Percentiles rank a stretch among this genome's conserved stretches.
Evolutionary conservation across 2,113 vertebrate genomes (phyloP).

Genomic region (Clarias magur): DNA sequence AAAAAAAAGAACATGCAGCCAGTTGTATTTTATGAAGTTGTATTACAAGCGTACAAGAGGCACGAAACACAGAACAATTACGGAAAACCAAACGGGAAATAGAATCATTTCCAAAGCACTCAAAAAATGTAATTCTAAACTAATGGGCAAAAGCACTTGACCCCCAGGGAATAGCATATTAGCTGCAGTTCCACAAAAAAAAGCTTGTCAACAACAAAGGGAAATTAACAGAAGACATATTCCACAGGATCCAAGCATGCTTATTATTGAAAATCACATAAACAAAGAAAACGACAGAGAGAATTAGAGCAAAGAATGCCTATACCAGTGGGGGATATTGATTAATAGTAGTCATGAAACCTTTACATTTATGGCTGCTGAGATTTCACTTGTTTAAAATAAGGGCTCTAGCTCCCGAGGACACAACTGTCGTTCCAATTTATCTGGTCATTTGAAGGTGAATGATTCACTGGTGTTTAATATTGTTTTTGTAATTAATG

Average conservation of each 20-base stretch:
- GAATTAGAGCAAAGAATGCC: no score
- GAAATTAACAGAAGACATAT: not conserved
- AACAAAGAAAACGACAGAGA: not conserved
- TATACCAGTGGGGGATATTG: not conserved
- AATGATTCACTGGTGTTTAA: no score
- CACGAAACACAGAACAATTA: constrained; percentile 8
- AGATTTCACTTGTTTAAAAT: no score
- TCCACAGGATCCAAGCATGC: not conserved
- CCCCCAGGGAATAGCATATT: not conserved
- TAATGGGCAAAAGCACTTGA: constrained; percentile 18
- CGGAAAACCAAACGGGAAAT: constrained; percentile 24
- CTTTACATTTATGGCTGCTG: no score
- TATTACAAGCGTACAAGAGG: not conserved
- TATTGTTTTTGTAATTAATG: no score
- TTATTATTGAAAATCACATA: not conserved
- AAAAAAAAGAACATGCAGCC: not conserved
- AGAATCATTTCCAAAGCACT: constrained; percentile 15
- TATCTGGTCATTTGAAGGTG: no score
- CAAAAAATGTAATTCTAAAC: constrained; percentile 22
- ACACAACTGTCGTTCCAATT: no score
- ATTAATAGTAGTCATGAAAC: no score
- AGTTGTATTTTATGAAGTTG: not conserved
- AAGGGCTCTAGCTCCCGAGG: no score
- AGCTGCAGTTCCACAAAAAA: not conserved
- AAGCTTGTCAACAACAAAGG: not conserved